Conservation (phyloP, 1,140 invertebrate genomes). For the Apis florea region DNA sequence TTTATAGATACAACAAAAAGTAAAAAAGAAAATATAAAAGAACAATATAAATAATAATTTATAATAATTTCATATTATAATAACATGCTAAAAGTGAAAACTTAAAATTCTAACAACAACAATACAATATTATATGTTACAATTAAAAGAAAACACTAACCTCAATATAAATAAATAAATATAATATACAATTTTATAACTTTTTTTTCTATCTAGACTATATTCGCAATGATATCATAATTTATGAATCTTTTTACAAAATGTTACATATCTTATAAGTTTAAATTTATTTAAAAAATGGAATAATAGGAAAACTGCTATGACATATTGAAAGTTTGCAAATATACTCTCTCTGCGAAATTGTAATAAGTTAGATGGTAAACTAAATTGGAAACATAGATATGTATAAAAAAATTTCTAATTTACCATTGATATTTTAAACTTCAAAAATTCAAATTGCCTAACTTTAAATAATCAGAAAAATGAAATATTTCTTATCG, state of each 20-base stretch:
- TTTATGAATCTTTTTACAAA: neutral
- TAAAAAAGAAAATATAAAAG: too few relatives aligned
- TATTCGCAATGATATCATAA: neutral
- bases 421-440: neutral
- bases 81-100: neutral
- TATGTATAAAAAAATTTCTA: neutral
- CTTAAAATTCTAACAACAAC: neutral
- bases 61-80: neutral
- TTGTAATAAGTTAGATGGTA: slow-evolving; percentile 11
- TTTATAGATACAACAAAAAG: neutral
- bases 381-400: neutral
- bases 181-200: neutral
- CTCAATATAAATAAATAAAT: slow-evolving; percentile 21
- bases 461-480: neutral
- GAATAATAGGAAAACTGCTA: slow-evolving; percentile 9
- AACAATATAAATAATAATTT: neutral
- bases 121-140: neutral
- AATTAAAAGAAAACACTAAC: slow-evolving; percentile 42
- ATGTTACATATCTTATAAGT: neutral
- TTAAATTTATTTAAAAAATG: neutral
- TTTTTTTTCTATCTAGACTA: neutral
- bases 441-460: too few relatives aligned
- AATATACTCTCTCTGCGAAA: slow-evolving; percentile 24
- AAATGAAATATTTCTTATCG: neutral
- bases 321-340: slow-evolving; percentile 54